phyloP scores from a whole-genome alignment of 2,113 vertebrate species.

The Pseudolaguvia tuberculata region DNA sequence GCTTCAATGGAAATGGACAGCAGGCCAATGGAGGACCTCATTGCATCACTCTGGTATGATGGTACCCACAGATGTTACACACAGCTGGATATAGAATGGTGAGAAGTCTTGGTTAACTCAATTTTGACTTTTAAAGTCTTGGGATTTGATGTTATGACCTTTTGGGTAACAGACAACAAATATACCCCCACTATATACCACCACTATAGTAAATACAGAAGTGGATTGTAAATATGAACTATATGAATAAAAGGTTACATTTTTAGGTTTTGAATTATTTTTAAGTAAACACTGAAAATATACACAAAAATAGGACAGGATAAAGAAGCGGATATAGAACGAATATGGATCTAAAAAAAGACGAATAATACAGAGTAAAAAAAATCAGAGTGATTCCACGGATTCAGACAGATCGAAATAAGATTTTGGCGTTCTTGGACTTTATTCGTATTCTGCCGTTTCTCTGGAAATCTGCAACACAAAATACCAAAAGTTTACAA shows the following conservation, averaged over 20 bases:
- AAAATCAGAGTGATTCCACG: neutral
- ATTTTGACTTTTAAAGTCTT: neutral
- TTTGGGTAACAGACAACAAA: neutral
- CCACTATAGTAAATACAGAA: no score
- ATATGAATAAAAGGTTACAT: neutral
- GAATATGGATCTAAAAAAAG: neutral
- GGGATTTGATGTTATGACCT: neutral
- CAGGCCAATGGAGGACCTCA: neutral
- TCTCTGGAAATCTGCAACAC: neutral
- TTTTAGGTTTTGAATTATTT: no score
- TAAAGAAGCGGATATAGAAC: slow-evolving; percentile 28
- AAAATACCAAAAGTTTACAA: neutral
- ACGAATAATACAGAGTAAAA: slow-evolving; percentile 1
- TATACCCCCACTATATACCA: no score
- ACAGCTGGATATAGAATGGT: neutral
- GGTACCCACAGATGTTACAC: no score
- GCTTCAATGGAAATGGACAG: neutral
- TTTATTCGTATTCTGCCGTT: slow-evolving; percentile 16
- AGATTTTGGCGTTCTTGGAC: neutral
- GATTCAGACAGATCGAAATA: neutral
- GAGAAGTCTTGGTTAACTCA: neutral
- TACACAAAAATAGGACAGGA: neutral
- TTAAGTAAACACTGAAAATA: neutral
- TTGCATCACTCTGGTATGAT: neutral
- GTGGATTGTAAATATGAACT: neutral